Conservation (phyloP, 2,113 vertebrate genomes). For the Ciconia boyciana region DNA sequence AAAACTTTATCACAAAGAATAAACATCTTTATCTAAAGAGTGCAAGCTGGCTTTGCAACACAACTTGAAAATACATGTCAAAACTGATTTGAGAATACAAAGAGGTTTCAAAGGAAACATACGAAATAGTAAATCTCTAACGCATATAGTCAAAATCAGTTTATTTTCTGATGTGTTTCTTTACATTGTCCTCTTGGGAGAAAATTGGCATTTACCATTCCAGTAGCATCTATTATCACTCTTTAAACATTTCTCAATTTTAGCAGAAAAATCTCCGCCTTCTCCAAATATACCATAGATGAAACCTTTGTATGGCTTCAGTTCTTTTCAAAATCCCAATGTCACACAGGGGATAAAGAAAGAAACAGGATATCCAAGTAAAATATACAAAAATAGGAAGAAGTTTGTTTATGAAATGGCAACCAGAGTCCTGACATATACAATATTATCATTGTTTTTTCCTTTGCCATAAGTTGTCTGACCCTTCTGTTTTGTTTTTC, state of each 20-base stretch:
- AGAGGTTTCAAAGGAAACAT: not conserved
- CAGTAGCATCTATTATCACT: not conserved
- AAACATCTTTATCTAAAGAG: not conserved
- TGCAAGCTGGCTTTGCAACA: not conserved
- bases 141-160: not conserved
- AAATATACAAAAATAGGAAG: conserved; percentile 64
- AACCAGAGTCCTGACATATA: conserved; percentile 47
- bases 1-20: not conserved
- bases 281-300: conserved; percentile 1
- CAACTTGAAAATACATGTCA: not conserved
- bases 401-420: conserved; percentile 42
- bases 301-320: conserved; percentile 1
- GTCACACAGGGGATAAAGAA: conserved; percentile 45
- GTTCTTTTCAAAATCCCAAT: conserved; percentile 35
- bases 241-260: not conserved
- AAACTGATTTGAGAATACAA: not conserved
- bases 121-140: not conserved
- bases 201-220: not conserved
- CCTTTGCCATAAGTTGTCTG: conserved; percentile 40
- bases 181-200: not conserved
- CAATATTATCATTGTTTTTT: conserved; percentile 47
- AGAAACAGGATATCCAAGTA: conserved; percentile 66
- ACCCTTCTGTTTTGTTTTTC: conserved; percentile 41
- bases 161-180: not conserved
- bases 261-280: not conserved